Evolutionary conservation across 2,113 vertebrate genomes (phyloP), one percentile per base, ranked within the genome.

Genomic region (Cyanistes caeruleus): DNA sequence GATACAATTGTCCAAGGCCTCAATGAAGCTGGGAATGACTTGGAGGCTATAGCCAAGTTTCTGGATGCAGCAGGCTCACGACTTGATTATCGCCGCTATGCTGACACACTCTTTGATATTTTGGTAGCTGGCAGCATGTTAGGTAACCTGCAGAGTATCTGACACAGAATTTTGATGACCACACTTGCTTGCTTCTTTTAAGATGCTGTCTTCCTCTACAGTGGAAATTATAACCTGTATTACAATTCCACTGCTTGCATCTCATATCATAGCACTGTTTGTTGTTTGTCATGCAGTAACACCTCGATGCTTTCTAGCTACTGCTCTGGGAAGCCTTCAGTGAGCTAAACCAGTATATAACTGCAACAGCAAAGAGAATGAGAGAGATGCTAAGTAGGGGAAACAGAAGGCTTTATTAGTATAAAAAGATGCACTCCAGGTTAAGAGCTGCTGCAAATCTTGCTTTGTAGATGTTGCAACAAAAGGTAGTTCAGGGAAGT

Each of bases 101-200:
- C 99, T 12, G 99, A 99, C 97, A 99, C 99, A 2, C 98, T 99
- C 74, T 99, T 99, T 79, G 99, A 99, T 94, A 99, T 99, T 97
- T 98, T 99, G 97, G 98, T 99, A 93, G 98, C 99, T 67, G 99
- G 99, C 94, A 99, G 99, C 97, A 99, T 99, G 99, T 98, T 99
- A 62, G 99, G 99, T 99, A 97, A 98, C 83, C 52, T 92, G 72
- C 58, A 60, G 33, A 22, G 31, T 74, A 77, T 39, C 52, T 93
- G 63, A 53, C n/a, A 37, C 43, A 76, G 37, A 82, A 46, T 91
- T 87, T 24, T 67, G 48, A 53, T 53, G 5, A 67, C 78, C 39
- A 82, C 22, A 53, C 20, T 78, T 75, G 11, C 21, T 84, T 84
- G 28, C n/a, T 72, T 62, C 53, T 75, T 87, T 84, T 67, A 28